Conservation (phyloP, 2,113 vertebrate genomes). For the Herpailurus yagouaroundi region DNA sequence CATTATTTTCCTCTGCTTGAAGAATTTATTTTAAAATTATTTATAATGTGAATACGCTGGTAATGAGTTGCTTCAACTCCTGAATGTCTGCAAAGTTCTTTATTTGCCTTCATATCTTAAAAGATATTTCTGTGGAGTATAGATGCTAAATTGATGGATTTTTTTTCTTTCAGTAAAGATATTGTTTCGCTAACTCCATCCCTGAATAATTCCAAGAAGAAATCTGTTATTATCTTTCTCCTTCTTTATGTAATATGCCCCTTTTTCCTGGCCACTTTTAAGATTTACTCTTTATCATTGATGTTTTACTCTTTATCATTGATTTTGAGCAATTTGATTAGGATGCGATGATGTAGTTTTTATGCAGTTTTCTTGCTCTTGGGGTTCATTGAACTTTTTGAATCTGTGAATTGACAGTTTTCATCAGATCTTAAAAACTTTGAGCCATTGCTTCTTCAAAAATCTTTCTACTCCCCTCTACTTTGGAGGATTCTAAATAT, state of each 20-base stretch:
- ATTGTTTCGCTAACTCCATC: neutral
- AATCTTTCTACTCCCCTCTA: neutral
- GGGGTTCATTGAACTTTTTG: neutral
- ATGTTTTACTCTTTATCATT: neutral
- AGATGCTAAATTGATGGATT: neutral
- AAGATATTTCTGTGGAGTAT: neutral
- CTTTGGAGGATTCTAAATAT: neutral
- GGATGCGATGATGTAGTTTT: neutral
- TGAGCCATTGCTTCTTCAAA: neutral
- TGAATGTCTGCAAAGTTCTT: slow-evolving; percentile 3
- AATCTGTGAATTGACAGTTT: neutral
- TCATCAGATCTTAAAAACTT: neutral
- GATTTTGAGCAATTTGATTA: neutral
- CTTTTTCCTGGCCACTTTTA: neutral
- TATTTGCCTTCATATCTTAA: neutral
- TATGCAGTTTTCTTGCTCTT: neutral
- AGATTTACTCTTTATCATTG: neutral
- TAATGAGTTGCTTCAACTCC: neutral
- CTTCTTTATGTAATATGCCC: neutral
- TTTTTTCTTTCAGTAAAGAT: neutral
- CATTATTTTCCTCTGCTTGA: neutral
- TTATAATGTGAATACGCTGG: neutral
- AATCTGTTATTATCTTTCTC: neutral
- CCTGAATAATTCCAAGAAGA: neutral
- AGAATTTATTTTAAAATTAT: slow-evolving; percentile 3